A percentile compares a stretch with the other conserved stretches of the same genome.
Conservation (phyloP, 2,797 vertebrate species). For the Cynodonichthys magdalenae region DNA sequence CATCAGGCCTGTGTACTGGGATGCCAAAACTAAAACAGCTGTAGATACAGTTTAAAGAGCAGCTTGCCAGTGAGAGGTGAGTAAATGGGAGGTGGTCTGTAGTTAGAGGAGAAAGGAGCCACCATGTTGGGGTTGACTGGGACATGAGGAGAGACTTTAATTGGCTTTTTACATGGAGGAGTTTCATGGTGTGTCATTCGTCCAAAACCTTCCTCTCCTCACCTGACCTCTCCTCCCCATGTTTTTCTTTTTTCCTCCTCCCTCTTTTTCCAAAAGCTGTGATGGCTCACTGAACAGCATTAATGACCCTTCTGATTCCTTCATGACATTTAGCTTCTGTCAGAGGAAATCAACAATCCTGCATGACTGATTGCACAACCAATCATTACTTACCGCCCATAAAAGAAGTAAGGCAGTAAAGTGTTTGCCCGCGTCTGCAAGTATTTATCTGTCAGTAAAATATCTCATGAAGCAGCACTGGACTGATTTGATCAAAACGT, state of each 20-base stretch:
- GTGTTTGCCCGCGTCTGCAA: too few species aligned
- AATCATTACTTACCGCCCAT: conserved; percentile 1
- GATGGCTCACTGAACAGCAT: conserved; percentile 73
- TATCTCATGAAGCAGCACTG: too few species aligned
- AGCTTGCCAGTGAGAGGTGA: conserved; percentile 46
- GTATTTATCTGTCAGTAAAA: too few species aligned
- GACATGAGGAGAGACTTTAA: conserved; percentile 65
- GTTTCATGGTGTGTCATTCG: conserved; percentile 58
- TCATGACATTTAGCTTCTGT: background rate
- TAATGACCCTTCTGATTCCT: conserved; percentile 55
- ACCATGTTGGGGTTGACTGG: conserved; percentile 33
- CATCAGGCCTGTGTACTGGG: conserved; percentile 56
- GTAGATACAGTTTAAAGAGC: conserved; percentile 29
- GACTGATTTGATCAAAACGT: too few species aligned
- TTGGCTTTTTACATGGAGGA: conserved; percentile 70
- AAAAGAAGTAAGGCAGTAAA: too few species aligned
- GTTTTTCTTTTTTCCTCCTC: conserved; percentile 15
- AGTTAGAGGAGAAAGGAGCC: conserved; percentile 39
- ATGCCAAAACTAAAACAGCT: conserved; percentile 35
- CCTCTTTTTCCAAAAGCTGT: conserved; percentile 38
- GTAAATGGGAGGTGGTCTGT: conserved; percentile 1
- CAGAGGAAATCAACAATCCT: conserved; percentile 12
- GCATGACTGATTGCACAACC: conserved; percentile 15
- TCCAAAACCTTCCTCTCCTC: conserved; percentile 30
- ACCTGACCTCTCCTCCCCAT: conserved; percentile 8